A percentile compares a stretch with the other conserved stretches of the same genome.
Evolutionary conservation across 2,113 vertebrate genomes (phyloP).

Genomic region (Oryzias curvinotus): DNA sequence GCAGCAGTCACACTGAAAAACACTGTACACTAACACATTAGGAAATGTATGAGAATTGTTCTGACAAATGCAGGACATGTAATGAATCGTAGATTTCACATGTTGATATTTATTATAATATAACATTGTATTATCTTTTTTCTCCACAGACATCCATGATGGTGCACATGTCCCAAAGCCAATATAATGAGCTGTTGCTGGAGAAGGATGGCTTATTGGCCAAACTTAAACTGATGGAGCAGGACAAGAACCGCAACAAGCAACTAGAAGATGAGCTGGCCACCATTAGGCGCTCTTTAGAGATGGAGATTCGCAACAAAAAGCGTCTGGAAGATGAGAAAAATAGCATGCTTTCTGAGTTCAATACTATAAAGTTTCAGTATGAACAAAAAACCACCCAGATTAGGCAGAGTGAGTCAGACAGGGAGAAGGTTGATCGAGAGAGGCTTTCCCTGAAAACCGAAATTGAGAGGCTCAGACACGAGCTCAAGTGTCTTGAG

Average conservation of each 20-base stretch:
- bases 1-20: neutral
- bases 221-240: conserved; percentile 90
- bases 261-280: conserved; percentile 89
- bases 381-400: conserved; percentile 85
- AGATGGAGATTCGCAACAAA: conserved; percentile 88
- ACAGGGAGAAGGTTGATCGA: conserved; percentile 84
- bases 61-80: neutral
- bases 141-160: conserved; percentile 85
- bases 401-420: conserved; percentile 83
- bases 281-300: conserved; percentile 85
- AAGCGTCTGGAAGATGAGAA: conserved; percentile 90
- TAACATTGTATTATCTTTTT: conserved; percentile 27
- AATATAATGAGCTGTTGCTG: conserved; percentile 84
- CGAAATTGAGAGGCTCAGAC: conserved; percentile 87
- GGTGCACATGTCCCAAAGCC: conserved; percentile 86
- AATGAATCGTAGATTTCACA: neutral
- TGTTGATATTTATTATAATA: conserved; percentile 2
- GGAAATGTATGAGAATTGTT: neutral
- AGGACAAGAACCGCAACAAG: conserved; percentile 85
- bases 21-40: conserved; percentile 19
- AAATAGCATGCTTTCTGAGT: conserved; percentile 85
- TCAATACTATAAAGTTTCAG: conserved; percentile 89
- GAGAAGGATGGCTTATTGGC: conserved; percentile 87
- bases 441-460: conserved; percentile 81
- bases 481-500: conserved; percentile 87